Base-by-base conservation (phyloP, 1,140 invertebrate genomes). In the Musca vetustissima region DNA sequence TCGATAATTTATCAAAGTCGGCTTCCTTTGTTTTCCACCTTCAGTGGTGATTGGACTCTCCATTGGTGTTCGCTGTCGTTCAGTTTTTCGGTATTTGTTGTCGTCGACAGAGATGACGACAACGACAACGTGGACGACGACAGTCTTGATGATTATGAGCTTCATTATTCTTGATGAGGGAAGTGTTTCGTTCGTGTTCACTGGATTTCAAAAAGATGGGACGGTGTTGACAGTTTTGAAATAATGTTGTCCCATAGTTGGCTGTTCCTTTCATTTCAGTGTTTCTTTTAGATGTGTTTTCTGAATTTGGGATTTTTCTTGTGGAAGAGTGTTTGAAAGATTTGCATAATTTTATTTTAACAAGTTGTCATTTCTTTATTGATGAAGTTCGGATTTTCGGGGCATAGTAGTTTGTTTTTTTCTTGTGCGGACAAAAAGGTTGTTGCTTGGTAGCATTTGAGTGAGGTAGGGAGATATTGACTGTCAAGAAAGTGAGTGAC, bases 261-360 rank as follows among this genome's bases (percentile, higher is more conserved):
- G 28, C 28, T n/a, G n/a, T n/a, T 28, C 28, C 28, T 28, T 28
- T 28, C 28, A 28, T 28, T 3, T 4, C 8, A 22, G 36, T 43
- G 57, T 17, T 61, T 28, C 22, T 57, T 57, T 24, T 57, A 11
- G 52, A 24, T 55, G 22, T 7, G 19, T 32, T 32, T 32, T 4
- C 28, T n/a, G n/a, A n/a, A 3, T 43, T 43, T 43, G 36, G 36
- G 13, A 13, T 4, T 1, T 43, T 43, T 13, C 36, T 43, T 43
- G 36, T 57, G 28, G 36, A 28, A 28, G n/a, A 32, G 36, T 43
- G 53, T 3, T 57, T 57, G 24, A 57, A 43, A 61, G 57, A 61
- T 61, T 61, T 61, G 57, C 57, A 61, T 61, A 61, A 61, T 61
- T 61, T 36, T 61, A 32, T 61, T 61, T 61, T 61, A 61, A 61